Base-by-base conservation (phyloP, 2,888 invertebrate species). In the Eremobia ochroleuca region DNA sequence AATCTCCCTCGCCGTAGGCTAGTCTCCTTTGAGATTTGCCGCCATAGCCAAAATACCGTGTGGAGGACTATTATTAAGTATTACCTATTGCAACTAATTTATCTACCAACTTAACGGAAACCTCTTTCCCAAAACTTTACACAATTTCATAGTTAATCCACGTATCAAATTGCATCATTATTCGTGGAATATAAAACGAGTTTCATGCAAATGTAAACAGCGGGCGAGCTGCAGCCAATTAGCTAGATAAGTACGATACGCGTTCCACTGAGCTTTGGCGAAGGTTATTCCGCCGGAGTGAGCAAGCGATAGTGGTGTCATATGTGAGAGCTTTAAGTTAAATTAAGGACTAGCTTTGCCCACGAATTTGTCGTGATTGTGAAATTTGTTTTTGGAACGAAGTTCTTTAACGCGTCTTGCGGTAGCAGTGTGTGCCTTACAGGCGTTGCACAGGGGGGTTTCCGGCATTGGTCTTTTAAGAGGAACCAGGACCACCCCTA, bases 191-290 rank as follows among this genome's bases (percentile, higher is more conserved):
- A 70, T 67, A 55, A 67, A 85, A 81, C n/a, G 73, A 67, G 62
- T 28, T 52, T 67, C 40, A 58, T 72, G 76, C 31, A 67, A 75
- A 85, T 81, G 70, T 67, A 81, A 70, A 83, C 66, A 85, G 65
- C 34, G 25, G 55, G 73, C 55, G 64, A 28, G 46, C 72, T 69
- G 64, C 68, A 73, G 68, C 62, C 73, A 83, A 85, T 85, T 85
- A 83, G 62, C 28, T 34, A 80, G 81, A 83, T 83, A 80, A 75
- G 76, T 85, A 52, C 52, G 66, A 83, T 79, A 69, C 72, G 84
- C 67, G 79, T 79, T 76, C 55, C 73, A 66, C 52, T 37, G 73
- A 69, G 75, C 72, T 75, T 75, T 62, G 69, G 65, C 52, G 13
- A 69, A 34, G 65, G 43, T 69, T 70, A 75, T 71, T 73, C 37